Conservation (phyloP, 2,113 vertebrate species). For the Amblyopsis rosae region DNA sequence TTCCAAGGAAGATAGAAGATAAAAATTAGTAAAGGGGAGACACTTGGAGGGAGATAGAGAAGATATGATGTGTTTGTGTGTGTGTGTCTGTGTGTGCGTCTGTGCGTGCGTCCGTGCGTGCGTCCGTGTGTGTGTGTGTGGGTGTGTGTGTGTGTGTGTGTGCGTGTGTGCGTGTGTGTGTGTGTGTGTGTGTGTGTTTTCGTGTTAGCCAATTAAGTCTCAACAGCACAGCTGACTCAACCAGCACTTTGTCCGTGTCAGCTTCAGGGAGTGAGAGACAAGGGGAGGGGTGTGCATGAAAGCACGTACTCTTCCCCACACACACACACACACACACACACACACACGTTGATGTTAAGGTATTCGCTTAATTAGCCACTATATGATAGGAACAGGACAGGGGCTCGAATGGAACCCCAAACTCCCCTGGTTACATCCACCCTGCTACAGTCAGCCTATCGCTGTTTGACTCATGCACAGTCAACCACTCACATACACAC, state of each 20-base stretch:
- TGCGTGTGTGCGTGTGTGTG: background rate
- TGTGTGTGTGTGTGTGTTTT: conserved; percentile 10
- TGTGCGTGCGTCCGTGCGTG: background rate
- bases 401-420: conserved; percentile 16
- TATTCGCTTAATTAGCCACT: conserved; percentile 22
- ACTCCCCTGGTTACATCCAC: conserved; percentile 24
- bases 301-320: conserved; percentile 10
- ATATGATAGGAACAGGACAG: conserved; percentile 24
- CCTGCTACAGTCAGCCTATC: conserved; percentile 33
- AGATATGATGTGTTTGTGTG: background rate
- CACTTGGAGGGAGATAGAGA: background rate
- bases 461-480: conserved; percentile 22
- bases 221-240: conserved; percentile 39
- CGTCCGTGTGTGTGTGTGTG: background rate
- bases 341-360: background rate
- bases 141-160: background rate
- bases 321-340: background rate
- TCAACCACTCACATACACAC: conserved; percentile 30
- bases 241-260: conserved; percentile 33
- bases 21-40: background rate
- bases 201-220: conserved; percentile 28
- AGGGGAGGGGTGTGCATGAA: conserved; percentile 2
- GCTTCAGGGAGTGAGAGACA: conserved; percentile 24
- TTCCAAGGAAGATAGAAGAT: background rate
- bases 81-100: background rate